Evolutionary conservation across 2,888 invertebrate genomes (phyloP), one percentile per base, ranked within the genome.

Genomic region (Papilio gigon): DNA sequence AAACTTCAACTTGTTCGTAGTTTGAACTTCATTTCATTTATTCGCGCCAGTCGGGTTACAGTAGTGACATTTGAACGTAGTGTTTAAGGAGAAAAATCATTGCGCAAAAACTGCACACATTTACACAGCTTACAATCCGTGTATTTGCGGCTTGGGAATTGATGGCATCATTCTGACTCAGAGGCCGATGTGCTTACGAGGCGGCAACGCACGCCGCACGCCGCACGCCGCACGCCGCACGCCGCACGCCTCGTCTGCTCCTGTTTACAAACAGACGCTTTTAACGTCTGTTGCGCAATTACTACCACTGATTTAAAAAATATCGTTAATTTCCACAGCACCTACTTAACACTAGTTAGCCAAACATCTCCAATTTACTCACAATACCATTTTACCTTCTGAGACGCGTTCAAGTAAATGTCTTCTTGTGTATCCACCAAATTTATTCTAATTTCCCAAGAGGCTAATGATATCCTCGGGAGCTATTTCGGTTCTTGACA

Each of bases 401-500:
- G 58, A 65, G 42, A 58, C 20, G 33, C 42, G 27, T 35, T 59
- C 30, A 50, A 37, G 20, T 59, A 63, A 33, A 70, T 65, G 71
- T 59, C 58, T 50, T 66, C 33, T 59, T 65, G 63, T 65, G 70
- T 72, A 70, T 79, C 77, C 79, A 81, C 73, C 73, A 84, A 86
- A 86, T 85, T 85, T 82, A 80, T 85, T 86, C 79, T 87, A 88
- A 90, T 90, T 90, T 89, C 89, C 89, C 90, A 63, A 67, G 85
- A 78, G 88, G 73, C 82, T 84, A 86, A 88, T 87, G 85, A 84
- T 81, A 84, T 84, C 82, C 83, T 83, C 81, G 83, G 82, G 85
- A 82, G 82, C 81, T 84, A 81, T 85, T 87, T 83, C 79, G 75
- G 82, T 81, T 82, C 76, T 80, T 79, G 79, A 78, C 77, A 76